phyloP scores from a whole-genome alignment of 1,140 invertebrate genomes.

The Brachionus rotundiformis region DNA sequence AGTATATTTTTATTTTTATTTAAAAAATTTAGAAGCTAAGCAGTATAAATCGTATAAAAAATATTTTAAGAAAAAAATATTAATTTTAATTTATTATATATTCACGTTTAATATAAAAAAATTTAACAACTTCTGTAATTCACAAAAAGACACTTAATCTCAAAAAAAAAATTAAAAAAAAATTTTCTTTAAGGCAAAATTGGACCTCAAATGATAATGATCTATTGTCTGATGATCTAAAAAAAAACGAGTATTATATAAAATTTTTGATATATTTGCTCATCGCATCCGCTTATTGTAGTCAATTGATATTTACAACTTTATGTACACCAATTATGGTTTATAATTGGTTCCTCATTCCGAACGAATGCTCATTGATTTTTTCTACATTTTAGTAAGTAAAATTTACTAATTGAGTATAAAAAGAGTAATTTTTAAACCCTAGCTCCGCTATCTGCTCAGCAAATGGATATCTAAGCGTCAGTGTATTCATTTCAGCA shows the following conservation, averaged over 20 bases:
- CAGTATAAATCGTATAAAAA: too few species aligned
- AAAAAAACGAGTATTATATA: conserved; percentile 18
- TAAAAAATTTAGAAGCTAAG: background rate
- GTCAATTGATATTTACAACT: conserved; percentile 46
- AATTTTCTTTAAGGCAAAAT: conserved; percentile 23
- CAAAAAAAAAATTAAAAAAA: background rate
- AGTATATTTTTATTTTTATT: background rate
- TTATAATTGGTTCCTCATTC: conserved; percentile 43
- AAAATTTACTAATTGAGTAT: too few species aligned
- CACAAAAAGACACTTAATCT: conserved; percentile 3
- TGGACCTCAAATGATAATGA: conserved; percentile 38
- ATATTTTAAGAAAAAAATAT: background rate
- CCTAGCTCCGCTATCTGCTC: conserved; percentile 9
- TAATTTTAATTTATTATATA: background rate
- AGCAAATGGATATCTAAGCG: conserved; percentile 11
- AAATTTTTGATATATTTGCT: conserved; percentile 38
- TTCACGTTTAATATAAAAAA: background rate
- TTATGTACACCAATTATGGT: conserved; percentile 40
- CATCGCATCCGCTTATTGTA: background rate
- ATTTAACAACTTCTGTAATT: background rate
- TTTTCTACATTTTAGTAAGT: conserved; percentile 41
- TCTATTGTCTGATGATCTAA: background rate
- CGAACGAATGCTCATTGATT: conserved; percentile 23
- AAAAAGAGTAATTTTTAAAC: background rate
- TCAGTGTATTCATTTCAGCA: background rate